Evolutionary conservation across 2,888 invertebrate genomes (phyloP).

Genomic region (Callinectes sapidus): DNA sequence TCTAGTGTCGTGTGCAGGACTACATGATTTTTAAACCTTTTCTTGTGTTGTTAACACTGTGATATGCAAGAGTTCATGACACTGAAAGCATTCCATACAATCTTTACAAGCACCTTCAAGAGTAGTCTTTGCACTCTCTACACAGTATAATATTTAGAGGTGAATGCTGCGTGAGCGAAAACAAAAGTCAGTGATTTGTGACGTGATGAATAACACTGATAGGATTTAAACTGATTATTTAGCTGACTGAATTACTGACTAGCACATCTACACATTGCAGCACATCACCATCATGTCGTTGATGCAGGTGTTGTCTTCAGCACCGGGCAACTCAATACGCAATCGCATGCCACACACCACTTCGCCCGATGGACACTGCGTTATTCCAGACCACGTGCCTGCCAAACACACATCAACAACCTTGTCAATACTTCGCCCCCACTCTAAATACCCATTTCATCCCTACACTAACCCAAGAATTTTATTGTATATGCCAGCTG

Average conservation of each 20-base stretch:
- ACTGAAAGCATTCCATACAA: no score
- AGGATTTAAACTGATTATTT: neutral
- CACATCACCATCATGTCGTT: neutral
- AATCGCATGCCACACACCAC: neutral
- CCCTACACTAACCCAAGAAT: neutral
- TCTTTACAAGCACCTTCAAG: no score
- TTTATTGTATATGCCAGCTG: no score
- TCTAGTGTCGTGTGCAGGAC: no score
- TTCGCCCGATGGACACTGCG: neutral
- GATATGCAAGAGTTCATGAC: no score
- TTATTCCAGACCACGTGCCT: neutral
- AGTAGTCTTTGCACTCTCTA: no score
- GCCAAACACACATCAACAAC: neutral
- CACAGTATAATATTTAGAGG: no score
- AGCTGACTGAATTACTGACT: neutral
- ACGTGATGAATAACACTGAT: no score
- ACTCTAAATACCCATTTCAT: neutral
- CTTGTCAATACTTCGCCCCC: neutral
- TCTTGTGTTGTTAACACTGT: no score
- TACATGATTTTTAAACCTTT: no score
- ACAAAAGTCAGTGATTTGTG: no score
- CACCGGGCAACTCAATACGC: neutral
- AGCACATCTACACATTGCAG: neutral
- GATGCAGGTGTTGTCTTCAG: neutral
- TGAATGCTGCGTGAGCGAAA: no score